These are phyloP conservation scores for Onychostruthus taczanowskii DNA, from an alignment of 2,113 vertebrate genomes.

Conservation along the genomic window DNA sequence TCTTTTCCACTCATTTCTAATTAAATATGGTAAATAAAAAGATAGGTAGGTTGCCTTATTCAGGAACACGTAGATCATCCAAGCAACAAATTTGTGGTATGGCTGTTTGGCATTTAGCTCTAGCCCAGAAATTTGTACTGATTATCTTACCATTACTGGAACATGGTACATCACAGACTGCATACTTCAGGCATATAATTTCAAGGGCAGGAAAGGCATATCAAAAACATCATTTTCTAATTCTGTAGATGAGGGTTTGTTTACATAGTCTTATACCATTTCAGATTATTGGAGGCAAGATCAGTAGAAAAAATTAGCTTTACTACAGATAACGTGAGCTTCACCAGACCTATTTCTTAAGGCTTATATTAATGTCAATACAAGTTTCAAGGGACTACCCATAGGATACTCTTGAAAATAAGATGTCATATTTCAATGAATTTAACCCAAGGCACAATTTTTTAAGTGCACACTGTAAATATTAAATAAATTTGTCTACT, in stretches of 20 bases:
- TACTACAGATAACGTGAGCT: constrained; percentile 52
- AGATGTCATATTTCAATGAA: constrained; percentile 68
- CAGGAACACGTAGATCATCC: background rate
- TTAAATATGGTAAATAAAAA: background rate
- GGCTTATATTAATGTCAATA: constrained; percentile 71
- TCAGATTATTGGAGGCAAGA: constrained; percentile 31
- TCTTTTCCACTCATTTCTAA: constrained; percentile 28
- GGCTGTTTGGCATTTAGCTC: constrained; percentile 39
- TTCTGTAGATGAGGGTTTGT: constrained; percentile 61
- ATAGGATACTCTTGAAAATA: constrained; percentile 66
- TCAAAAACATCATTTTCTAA: constrained; percentile 42
- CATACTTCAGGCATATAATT: constrained; percentile 29
- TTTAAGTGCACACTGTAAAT: constrained; percentile 65
- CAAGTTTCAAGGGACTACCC: constrained; percentile 57
- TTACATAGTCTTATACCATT: constrained; percentile 46
- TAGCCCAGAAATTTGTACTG: constrained; percentile 43
- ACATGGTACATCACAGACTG: constrained; percentile 43
- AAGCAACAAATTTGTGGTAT: constrained; percentile 14
- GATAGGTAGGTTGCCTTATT: background rate
- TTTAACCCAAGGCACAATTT: constrained; percentile 70
- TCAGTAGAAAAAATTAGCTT: constrained; percentile 29
- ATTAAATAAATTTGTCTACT: constrained; percentile 70
- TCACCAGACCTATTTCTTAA: constrained; percentile 61
- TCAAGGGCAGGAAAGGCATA: constrained; percentile 50
- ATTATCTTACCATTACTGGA: constrained; percentile 53